Conservation (phyloP, 2,113 vertebrate species). For the Hassar affinis region DNA sequence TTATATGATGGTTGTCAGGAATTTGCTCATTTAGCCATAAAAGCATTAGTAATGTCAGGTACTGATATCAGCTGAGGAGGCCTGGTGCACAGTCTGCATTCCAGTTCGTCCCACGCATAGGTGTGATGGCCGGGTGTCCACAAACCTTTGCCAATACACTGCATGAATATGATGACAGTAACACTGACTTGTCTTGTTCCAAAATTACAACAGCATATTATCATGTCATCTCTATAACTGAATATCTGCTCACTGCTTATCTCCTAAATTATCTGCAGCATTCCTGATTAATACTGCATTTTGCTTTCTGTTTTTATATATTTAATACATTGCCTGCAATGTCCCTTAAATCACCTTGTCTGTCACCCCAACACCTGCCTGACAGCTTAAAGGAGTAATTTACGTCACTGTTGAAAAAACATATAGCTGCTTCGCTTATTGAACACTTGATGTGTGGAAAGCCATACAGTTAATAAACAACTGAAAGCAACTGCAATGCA, state of each 20-base stretch:
- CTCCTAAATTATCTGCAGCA: neutral
- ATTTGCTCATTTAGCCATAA: neutral
- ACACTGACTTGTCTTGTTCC: neutral
- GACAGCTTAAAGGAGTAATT: too few relatives aligned
- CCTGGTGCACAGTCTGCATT: neutral
- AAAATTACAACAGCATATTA: neutral
- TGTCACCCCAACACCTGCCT: neutral
- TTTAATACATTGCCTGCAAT: neutral
- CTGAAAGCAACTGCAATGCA: neutral
- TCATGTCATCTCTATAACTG: neutral
- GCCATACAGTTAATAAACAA: neutral
- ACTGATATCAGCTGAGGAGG: neutral
- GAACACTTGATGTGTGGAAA: conserved; percentile 2
- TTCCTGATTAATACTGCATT: neutral
- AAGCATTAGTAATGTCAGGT: neutral
- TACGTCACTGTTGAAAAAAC: conserved; percentile 2
- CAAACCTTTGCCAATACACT: neutral
- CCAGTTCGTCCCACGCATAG: neutral
- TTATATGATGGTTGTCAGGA: neutral
- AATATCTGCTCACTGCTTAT: neutral
- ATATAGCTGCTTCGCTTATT: neutral
- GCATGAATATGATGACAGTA: neutral
- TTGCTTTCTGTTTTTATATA: neutral
- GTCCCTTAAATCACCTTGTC: neutral
- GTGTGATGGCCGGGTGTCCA: neutral